Evolutionary conservation across 2,797 vertebrate species (phyloP).

Genomic region (Siniperca undulata): DNA sequence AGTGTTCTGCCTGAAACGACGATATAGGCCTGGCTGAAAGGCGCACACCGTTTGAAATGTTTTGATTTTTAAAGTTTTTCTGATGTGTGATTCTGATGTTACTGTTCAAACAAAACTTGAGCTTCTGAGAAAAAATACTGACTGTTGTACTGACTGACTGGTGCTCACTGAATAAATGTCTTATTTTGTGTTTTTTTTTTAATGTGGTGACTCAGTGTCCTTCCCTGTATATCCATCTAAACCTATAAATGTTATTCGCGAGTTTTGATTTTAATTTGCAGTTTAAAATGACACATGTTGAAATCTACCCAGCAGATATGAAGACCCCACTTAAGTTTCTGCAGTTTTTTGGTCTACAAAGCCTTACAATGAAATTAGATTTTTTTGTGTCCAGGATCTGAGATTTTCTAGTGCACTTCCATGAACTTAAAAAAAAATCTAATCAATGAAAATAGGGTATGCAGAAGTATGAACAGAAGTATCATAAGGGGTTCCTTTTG

Average conservation of each 20-base stretch:
- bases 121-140: slow-evolving; percentile 50
- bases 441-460: no score
- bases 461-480: no score
- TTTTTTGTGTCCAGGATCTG: no score
- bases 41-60: slow-evolving; percentile 37
- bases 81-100: slow-evolving; percentile 47
- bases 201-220: slow-evolving; percentile 6
- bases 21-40: slow-evolving; percentile 9
- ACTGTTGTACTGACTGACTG: slow-evolving; percentile 72
- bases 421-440: no score
- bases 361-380: no score
- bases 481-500: no score
- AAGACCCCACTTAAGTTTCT: no score
- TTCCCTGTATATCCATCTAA: not conserved
- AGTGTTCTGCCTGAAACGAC: slow-evolving; percentile 37
- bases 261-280: not conserved
- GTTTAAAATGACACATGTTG: not conserved
- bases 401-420: no score
- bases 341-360: no score
- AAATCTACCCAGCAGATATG: not conserved
- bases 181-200: slow-evolving; percentile 65
- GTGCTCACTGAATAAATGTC: slow-evolving; percentile 83
- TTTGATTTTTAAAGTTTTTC: slow-evolving; percentile 36
- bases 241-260: not conserved
- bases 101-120: slow-evolving; percentile 67